Conservation (phyloP, 2,888 invertebrate species). For the Drosophila formosana region DNA sequence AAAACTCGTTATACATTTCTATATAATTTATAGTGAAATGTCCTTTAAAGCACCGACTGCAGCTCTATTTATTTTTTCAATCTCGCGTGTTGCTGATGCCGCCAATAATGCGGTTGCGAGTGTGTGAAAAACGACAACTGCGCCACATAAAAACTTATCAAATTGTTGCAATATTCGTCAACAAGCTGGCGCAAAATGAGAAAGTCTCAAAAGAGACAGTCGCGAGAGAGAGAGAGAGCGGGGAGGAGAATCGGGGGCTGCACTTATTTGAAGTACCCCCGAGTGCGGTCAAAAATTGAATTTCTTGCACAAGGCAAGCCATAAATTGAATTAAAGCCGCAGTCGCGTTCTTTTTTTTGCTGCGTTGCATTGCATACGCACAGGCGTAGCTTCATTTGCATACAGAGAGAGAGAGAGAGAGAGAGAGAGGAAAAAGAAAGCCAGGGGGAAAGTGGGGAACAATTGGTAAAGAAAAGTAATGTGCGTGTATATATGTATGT, state of each 20-base stretch:
- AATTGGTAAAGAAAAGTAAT: background rate
- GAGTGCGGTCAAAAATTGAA: slow-evolving; percentile 41
- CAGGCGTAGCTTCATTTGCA: slow-evolving; percentile 56
- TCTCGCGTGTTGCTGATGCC: background rate
- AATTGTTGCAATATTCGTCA: slow-evolving; percentile 33
- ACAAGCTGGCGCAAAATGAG: slow-evolving; percentile 3
- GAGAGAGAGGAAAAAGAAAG: slow-evolving; percentile 4
- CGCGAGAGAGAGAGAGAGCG: background rate
- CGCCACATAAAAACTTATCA: slow-evolving; percentile 4
- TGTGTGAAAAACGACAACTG: background rate
- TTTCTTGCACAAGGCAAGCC: slow-evolving; percentile 28
- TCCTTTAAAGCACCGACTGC: background rate
- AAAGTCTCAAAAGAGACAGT: background rate
- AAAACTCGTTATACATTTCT: too few relatives aligned
- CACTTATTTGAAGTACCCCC: slow-evolving; percentile 5
- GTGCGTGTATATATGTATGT: background rate
- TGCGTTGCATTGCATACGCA: slow-evolving; percentile 35
- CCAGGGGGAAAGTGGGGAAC: background rate
- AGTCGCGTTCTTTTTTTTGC: slow-evolving; percentile 8
- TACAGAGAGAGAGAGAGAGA: slow-evolving; percentile 21
- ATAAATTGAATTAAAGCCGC: slow-evolving; percentile 42
- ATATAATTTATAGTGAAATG: too few relatives aligned
- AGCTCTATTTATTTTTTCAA: background rate
- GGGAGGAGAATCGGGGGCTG: too few relatives aligned
- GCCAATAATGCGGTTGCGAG: background rate